Percentiles rank a stretch among this genome's conserved stretches.
These are phyloP conservation scores for Macrotus californicus DNA, from an alignment of 2,113 vertebrate species.

Conservation along the genomic window DNA sequence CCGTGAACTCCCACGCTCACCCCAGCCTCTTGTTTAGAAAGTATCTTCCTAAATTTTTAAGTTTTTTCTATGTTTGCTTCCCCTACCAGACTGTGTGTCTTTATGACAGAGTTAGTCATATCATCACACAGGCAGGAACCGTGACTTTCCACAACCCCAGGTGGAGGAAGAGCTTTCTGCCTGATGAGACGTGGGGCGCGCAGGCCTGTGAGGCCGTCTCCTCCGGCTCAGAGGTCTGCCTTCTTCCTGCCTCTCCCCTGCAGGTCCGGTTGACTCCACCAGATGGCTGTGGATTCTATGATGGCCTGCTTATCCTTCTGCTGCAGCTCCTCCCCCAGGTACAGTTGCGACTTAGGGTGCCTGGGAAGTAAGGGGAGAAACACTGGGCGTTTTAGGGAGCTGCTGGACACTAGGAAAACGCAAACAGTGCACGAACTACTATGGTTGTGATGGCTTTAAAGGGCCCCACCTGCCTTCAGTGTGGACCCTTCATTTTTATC, in stretches of 20 bases:
- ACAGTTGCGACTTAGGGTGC: background rate
- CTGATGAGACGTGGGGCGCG: background rate
- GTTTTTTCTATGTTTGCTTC: background rate
- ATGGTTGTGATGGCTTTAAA: background rate
- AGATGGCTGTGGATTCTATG: conserved; percentile 78
- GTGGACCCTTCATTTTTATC: too few relatives aligned
- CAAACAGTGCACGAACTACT: background rate
- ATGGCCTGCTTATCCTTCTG: conserved; percentile 80
- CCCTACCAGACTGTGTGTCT: background rate
- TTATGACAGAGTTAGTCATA: background rate
- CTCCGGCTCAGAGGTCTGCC: background rate
- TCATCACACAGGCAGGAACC: background rate
- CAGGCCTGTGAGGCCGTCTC: background rate
- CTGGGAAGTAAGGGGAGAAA: background rate
- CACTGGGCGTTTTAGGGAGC: background rate
- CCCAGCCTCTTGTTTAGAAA: background rate
- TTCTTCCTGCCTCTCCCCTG: background rate
- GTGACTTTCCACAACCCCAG: background rate
- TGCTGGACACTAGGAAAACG: background rate
- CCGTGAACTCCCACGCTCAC: background rate
- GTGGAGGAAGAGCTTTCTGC: background rate
- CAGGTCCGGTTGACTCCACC: conserved; percentile 77
- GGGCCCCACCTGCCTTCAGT: background rate
- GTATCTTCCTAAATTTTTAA: background rate
- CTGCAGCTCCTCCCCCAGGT: conserved; percentile 80